phyloP scores from a whole-genome alignment of 2,797 vertebrate species.

The Vireo griseus region DNA sequence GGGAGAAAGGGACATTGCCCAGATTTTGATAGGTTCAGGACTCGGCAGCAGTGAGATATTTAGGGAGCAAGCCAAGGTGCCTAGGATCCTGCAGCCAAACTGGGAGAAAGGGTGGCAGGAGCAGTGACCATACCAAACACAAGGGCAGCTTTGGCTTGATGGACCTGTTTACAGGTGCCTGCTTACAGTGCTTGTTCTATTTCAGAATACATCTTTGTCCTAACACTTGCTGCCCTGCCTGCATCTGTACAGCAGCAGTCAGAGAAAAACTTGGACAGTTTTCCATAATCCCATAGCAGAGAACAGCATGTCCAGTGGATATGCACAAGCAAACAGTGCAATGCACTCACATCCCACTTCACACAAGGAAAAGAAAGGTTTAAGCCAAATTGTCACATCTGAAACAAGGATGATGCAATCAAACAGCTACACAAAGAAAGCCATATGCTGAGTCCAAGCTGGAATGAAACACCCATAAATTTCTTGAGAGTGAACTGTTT shows the following conservation, averaged over 20 bases:
- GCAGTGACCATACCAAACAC: not conserved
- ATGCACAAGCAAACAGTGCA: fast-evolving
- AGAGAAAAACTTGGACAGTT: not conserved
- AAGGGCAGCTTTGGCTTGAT: not conserved
- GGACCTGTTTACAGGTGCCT: not conserved
- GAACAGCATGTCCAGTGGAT: not conserved
- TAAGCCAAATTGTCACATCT: not conserved
- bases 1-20: not conserved
- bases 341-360: not conserved
- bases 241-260: not conserved
- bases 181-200: not conserved
- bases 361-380: not conserved
- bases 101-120: not conserved
- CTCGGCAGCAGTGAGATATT: not conserved
- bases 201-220: not conserved
- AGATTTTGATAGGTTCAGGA: not conserved
- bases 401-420: not conserved
- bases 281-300: not conserved
- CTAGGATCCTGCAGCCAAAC: not conserved
- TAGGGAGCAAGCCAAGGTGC: not conserved
- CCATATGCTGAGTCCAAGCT: not conserved
- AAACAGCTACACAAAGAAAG: not conserved
- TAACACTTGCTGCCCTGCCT: not conserved
- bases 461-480: not conserved
- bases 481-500: not conserved